phyloP scores from a whole-genome alignment of 2,797 vertebrate species.

The Holocentrus rufus region DNA sequence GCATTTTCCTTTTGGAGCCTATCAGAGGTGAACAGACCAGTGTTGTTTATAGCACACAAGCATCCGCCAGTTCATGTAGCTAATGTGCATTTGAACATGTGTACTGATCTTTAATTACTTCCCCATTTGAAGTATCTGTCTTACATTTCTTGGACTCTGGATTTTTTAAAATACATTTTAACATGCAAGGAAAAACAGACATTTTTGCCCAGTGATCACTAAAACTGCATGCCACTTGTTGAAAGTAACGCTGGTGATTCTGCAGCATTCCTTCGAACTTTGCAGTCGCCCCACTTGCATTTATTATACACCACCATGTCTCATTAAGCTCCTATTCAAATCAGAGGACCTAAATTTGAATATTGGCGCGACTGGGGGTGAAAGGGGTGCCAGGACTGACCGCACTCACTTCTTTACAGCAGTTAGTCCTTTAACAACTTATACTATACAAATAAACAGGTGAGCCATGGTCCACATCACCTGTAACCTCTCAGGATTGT shows the following conservation, averaged over 20 bases:
- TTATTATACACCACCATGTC: conserved; percentile 67
- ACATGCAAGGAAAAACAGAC: not conserved
- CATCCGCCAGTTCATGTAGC: too few relatives aligned
- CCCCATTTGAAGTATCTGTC: too few relatives aligned
- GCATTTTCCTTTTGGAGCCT: too few relatives aligned
- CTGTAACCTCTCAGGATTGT: not conserved
- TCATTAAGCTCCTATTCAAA: conserved; percentile 72
- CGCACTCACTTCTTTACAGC: not conserved
- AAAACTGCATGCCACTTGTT: not conserved
- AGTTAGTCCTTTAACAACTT: not conserved
- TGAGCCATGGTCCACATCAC: not conserved
- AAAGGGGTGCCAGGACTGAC: conserved; percentile 46
- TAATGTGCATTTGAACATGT: too few relatives aligned
- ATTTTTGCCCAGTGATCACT: not conserved
- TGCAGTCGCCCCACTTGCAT: conserved; percentile 34
- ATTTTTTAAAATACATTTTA: too few relatives aligned
- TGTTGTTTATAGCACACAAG: too few relatives aligned
- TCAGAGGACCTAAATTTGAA: conserved; percentile 68
- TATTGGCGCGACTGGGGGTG: conserved; percentile 72
- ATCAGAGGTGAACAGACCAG: too few relatives aligned
- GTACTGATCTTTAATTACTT: too few relatives aligned
- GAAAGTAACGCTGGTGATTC: not conserved
- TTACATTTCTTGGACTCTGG: too few relatives aligned
- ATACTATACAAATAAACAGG: conserved; percentile 23
- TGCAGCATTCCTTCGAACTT: conserved; percentile 44